Conservation (phyloP, 2,113 vertebrate species). For the Pleuronectes platessa region DNA sequence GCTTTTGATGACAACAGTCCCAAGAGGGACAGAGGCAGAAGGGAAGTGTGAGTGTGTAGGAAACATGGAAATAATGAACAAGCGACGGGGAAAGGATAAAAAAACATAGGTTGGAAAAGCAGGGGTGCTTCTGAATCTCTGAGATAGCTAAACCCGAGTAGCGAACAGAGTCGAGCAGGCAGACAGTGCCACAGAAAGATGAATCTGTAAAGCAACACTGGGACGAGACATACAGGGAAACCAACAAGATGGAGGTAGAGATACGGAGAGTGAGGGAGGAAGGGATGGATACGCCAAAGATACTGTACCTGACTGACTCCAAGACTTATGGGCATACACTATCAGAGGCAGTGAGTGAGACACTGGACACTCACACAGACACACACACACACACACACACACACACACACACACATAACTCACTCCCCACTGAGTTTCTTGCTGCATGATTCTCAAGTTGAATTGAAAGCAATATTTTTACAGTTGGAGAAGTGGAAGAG, state of each 20-base stretch:
- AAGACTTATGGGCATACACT: slow-evolving; percentile 39
- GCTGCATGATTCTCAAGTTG: slow-evolving; percentile 28
- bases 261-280: slow-evolving; percentile 8
- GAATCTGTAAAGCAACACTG: slow-evolving; percentile 47
- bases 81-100: slow-evolving; percentile 16
- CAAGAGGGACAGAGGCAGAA: slow-evolving; percentile 52
- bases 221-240: slow-evolving; percentile 32
- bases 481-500: slow-evolving; percentile 11
- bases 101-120: slow-evolving; percentile 22
- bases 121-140: slow-evolving; percentile 38
- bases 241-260: slow-evolving; percentile 40
- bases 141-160: slow-evolving; percentile 48
- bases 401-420: neutral
- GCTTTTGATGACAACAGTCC: slow-evolving; percentile 67
- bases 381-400: neutral
- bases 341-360: slow-evolving; percentile 26
- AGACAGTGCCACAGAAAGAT: slow-evolving; percentile 38
- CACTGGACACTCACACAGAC: slow-evolving; percentile 9
- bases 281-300: slow-evolving; percentile 37
- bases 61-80: slow-evolving; percentile 37
- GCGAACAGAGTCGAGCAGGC: slow-evolving; percentile 11
- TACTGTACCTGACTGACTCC: slow-evolving; percentile 42
- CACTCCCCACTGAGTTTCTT: slow-evolving; percentile 18
- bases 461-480: slow-evolving; percentile 32
- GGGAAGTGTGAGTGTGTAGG: slow-evolving; percentile 1